A percentile compares a stretch with the other conserved stretches of the same genome.
Evolutionary conservation across 2,797 vertebrate genomes (phyloP).

Genomic region (Setipinna tenuifilis): DNA sequence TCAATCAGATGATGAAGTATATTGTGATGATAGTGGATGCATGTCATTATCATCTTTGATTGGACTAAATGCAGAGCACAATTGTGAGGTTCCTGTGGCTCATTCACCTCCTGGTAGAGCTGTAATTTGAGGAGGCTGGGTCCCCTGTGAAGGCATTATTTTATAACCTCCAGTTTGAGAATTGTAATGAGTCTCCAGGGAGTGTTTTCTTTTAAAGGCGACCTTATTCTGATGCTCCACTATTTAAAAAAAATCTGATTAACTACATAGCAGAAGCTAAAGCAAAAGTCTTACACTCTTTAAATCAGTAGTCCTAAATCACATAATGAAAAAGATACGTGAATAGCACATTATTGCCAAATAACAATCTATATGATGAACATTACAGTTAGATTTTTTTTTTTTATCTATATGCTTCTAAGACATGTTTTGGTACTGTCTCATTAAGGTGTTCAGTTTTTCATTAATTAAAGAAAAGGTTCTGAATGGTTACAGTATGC

Average conservation of each 20-base stretch:
- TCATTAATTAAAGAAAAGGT: neutral
- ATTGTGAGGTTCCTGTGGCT: neutral
- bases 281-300: neutral
- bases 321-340: neutral
- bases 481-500: neutral
- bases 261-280: neutral
- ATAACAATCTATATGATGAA: neutral
- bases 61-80: neutral
- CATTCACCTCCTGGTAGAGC: constrained; percentile 1
- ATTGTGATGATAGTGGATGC: neutral
- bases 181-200: constrained; percentile 65
- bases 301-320: neutral
- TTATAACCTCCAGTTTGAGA: constrained; percentile 66
- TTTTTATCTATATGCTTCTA: neutral
- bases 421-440: neutral
- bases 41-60: neutral
- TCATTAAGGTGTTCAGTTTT: neutral
- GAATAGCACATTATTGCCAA: neutral
- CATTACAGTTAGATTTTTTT: neutral
- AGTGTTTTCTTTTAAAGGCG: constrained; percentile 49
- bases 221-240: constrained; percentile 40
- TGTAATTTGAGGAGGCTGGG: neutral
- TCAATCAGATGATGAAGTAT: neutral
- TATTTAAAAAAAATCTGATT: neutral
- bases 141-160: constrained; percentile 49